Evolutionary conservation across 2,888 invertebrate species (phyloP).

Genomic region (Molorchus minor): DNA sequence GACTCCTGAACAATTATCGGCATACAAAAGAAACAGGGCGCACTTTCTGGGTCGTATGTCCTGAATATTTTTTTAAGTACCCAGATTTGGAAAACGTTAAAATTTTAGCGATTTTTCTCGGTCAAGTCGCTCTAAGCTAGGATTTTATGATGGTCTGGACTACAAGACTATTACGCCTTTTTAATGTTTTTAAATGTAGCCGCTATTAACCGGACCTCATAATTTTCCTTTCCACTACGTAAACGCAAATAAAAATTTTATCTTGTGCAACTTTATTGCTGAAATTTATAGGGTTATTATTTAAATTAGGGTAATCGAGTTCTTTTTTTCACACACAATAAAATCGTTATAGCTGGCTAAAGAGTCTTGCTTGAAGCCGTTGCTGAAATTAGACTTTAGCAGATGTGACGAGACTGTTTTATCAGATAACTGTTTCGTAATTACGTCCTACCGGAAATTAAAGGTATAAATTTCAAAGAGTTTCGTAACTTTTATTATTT

Average conservation of each 20-base stretch:
- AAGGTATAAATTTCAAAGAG: slow-evolving; percentile 47
- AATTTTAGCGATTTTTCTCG: neutral
- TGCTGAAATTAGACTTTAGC: slow-evolving; percentile 23
- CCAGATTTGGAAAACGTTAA: neutral
- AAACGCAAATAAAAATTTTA: slow-evolving; percentile 15
- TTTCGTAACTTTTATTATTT: slow-evolving; percentile 37
- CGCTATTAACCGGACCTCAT: slow-evolving; percentile 17
- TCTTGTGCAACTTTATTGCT: slow-evolving; percentile 8
- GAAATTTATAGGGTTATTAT: slow-evolving; percentile 21
- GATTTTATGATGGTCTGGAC: neutral
- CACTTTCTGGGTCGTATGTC: neutral
- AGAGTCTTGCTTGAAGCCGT: slow-evolving; percentile 1
- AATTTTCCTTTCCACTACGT: slow-evolving; percentile 15
- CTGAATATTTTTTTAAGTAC: neutral
- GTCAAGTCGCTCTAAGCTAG: neutral
- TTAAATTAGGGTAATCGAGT: slow-evolving; percentile 20
- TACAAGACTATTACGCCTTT: neutral
- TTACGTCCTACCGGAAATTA: slow-evolving; percentile 49
- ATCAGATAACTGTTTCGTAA: slow-evolving; percentile 47
- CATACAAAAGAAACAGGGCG: neutral
- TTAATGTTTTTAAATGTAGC: slow-evolving; percentile 8
- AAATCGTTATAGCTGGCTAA: slow-evolving; percentile 4
- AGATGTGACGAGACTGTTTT: slow-evolving; percentile 41
- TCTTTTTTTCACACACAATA: slow-evolving; percentile 13
- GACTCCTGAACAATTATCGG: too few species aligned